Evolutionary conservation across 2,888 invertebrate genomes (phyloP), one percentile per base, ranked within the genome.

Genomic region (Anagyrus pseudococci): DNA sequence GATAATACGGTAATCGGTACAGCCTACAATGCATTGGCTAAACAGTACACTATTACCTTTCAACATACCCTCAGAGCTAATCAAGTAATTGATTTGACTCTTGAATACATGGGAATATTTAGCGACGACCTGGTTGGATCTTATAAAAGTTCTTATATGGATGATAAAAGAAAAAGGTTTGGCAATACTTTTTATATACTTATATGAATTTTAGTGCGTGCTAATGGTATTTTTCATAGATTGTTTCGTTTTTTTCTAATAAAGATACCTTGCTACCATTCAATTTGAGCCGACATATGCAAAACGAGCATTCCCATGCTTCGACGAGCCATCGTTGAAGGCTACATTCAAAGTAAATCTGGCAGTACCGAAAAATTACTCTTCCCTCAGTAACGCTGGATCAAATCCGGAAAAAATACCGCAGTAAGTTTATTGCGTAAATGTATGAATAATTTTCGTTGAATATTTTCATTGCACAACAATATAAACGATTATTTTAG

Each of bases 291-390:
- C 67, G 0, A 85, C 87, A 1, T 81, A 87, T 62, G 89, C 89
- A 0, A 85, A 91, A 20, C 83, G 83, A 68, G 92, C 89, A 0
- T 92, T 93, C 77, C 93, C 93, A 23, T 89, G 90, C 71, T 92
- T 92, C 71, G 93, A 93, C 72, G 89, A 90, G 68, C 88, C 78
- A 4, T 59, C 69, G 0, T 75, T 71, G 41, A 78, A 78, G 66
- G 75, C 78, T 7, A 66, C 15, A 0, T 78, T 77, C 26, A 64
- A 47, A 1, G 67, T 78, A 20, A 62, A 71, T 29, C 74, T 78
- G 7, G 66, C 72, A 41, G 72, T 70, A 49, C 70, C 70, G 3
- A 60, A 60, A 6, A 26, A 8, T 7, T 15, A 58, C 22, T 74
- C 74, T 52, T 56, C 48, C 0, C 58, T 71, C 1, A 76, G 77